Conservation (phyloP, 2,113 vertebrate species). For the Limanda limanda region DNA sequence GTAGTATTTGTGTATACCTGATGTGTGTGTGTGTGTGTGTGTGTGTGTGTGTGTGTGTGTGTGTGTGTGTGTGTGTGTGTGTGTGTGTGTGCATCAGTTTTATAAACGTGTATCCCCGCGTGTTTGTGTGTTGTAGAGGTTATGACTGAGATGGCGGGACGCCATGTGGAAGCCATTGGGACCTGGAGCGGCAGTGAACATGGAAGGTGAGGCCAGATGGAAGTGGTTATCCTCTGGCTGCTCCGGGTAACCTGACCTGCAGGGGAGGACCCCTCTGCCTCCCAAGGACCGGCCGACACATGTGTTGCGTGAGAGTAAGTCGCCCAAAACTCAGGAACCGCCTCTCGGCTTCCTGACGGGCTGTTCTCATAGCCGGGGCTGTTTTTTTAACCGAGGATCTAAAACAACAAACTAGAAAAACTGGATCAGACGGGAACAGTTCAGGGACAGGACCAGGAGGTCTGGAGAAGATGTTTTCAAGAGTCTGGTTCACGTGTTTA, state of each 20-base stretch:
- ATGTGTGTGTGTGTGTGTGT: neutral
- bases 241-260: slow-evolving; percentile 76
- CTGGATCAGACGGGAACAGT: slow-evolving; percentile 63
- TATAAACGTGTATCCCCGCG: slow-evolving; percentile 29
- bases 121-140: slow-evolving; percentile 55
- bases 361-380: slow-evolving; percentile 50
- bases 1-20: neutral
- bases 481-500: neutral
- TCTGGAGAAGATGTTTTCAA: slow-evolving; percentile 28
- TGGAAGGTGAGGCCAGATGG: slow-evolving; percentile 78
- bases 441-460: slow-evolving; percentile 58
- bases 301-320: slow-evolving; percentile 79
- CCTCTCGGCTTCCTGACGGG: slow-evolving; percentile 67
- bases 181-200: slow-evolving; percentile 47
- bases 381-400: slow-evolving; percentile 65
- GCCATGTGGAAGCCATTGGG: slow-evolving; percentile 82
- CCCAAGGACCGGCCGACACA: slow-evolving; percentile 75
- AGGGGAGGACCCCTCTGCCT: slow-evolving; percentile 70
- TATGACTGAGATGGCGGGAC: slow-evolving; percentile 56
- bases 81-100: slow-evolving; percentile 5
- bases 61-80: slow-evolving; percentile 4
- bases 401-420: slow-evolving; percentile 56
- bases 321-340: slow-evolving; percentile 70
- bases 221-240: slow-evolving; percentile 78
- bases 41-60: neutral